phyloP scores from a whole-genome alignment of 2,888 invertebrate genomes.

The Erpobdella octoculata region DNA sequence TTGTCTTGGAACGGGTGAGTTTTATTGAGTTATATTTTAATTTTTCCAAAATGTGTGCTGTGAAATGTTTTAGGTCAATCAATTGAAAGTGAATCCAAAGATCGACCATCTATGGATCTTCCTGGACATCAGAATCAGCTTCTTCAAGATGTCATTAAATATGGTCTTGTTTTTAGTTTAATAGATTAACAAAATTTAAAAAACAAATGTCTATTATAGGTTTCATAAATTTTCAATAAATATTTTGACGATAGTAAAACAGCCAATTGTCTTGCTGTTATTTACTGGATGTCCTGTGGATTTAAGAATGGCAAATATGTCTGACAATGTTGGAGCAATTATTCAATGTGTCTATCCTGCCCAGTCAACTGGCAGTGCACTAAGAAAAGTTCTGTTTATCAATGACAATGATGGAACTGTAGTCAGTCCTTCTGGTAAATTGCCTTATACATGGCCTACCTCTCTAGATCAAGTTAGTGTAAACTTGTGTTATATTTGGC shows the following conservation, averaged over 20 bases:
- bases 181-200: neutral
- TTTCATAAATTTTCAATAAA: no score
- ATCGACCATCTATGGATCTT: constrained; percentile 18
- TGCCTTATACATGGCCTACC: constrained; percentile 38
- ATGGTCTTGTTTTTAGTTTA: constrained; percentile 8
- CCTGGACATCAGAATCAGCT: constrained; percentile 30
- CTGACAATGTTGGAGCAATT: constrained; percentile 36
- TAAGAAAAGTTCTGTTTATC: constrained; percentile 31
- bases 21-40: neutral
- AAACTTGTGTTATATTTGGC: no score
- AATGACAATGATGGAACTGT: constrained; percentile 17
- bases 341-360: constrained; percentile 39
- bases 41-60: neutral
- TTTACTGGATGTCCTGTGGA: constrained; percentile 42
- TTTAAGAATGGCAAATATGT: constrained; percentile 42
- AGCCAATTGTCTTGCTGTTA: constrained; percentile 35
- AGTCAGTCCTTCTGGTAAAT: constrained; percentile 35
- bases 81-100: constrained; percentile 26
- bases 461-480: constrained; percentile 36
- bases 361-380: constrained; percentile 38
- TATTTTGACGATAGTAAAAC: constrained; percentile 25
- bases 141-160: constrained; percentile 25
- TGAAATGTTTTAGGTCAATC: no score
- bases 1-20: constrained; percentile 34
- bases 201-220: neutral